Conservation (phyloP, 2,797 vertebrate species). For the Clamator glandarius region DNA sequence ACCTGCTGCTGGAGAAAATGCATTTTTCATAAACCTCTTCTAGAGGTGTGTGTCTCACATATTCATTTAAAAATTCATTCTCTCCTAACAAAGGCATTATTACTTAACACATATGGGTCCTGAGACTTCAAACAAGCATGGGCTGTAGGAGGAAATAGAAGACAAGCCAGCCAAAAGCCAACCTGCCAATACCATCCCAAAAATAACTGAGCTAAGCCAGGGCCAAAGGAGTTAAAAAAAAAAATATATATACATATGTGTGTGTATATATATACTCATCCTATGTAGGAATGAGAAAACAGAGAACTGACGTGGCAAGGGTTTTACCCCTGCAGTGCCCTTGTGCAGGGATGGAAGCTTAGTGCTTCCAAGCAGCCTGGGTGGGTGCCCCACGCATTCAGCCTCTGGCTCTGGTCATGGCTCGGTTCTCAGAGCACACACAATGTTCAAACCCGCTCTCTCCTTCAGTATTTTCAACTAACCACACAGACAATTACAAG, state of each 20-base stretch:
- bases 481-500: too few species aligned
- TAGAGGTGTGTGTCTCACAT: neutral
- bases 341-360: neutral
- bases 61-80: neutral
- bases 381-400: rapidly evolving
- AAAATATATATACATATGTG: too few species aligned
- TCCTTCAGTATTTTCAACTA: neutral
- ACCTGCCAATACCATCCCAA: neutral
- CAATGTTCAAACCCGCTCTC: neutral
- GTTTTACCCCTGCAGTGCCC: neutral
- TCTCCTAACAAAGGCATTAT: constrained; percentile 20
- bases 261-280: too few species aligned
- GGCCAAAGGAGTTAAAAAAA: neutral
- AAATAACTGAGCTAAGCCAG: neutral
- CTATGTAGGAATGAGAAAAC: neutral
- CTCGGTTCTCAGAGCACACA: rapidly evolving
- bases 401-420: neutral
- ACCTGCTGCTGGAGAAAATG: neutral
- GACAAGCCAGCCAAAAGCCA: neutral
- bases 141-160: neutral
- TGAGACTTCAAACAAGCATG: constrained; percentile 26
- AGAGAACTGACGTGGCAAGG: rapidly evolving
- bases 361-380: neutral
- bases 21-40: neutral
- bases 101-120: neutral